Conservation (phyloP, 2,888 invertebrate genomes). For the Eristalinus aeneus region DNA sequence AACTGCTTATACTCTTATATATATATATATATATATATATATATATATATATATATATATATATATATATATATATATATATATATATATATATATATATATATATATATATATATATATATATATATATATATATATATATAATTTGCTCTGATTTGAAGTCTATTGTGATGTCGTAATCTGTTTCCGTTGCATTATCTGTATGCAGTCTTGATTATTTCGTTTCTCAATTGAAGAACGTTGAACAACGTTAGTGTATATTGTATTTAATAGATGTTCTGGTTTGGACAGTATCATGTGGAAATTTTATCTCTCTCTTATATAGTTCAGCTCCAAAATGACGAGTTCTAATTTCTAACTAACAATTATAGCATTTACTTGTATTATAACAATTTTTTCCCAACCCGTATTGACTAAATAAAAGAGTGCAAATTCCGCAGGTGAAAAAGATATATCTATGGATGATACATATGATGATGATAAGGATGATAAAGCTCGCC, state of each 20-base stretch:
- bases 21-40: no score
- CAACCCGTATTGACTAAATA: constrained; percentile 47
- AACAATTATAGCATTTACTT: constrained; percentile 58
- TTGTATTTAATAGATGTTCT: neutral
- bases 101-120: no score
- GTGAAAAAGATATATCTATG: constrained; percentile 81
- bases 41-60: no score
- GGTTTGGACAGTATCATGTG: neutral
- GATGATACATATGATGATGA: constrained; percentile 81
- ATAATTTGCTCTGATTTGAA: neutral
- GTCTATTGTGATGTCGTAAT: neutral
- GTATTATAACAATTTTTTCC: constrained; percentile 31
- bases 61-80: no score
- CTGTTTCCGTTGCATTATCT: neutral
- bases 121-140: no score
- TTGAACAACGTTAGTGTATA: neutral
- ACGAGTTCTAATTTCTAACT: neutral
- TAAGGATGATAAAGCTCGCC: constrained; percentile 80
- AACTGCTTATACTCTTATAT: no score
- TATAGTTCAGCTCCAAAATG: neutral
- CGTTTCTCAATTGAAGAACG: neutral
- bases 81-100: no score
- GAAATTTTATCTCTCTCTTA: neutral
- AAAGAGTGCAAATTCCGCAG: constrained; percentile 76
- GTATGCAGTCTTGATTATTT: neutral